These are phyloP conservation scores for Spinibarbus caldwelli DNA, from an alignment of 2,797 vertebrate genomes.

Conservation along the genomic window DNA sequence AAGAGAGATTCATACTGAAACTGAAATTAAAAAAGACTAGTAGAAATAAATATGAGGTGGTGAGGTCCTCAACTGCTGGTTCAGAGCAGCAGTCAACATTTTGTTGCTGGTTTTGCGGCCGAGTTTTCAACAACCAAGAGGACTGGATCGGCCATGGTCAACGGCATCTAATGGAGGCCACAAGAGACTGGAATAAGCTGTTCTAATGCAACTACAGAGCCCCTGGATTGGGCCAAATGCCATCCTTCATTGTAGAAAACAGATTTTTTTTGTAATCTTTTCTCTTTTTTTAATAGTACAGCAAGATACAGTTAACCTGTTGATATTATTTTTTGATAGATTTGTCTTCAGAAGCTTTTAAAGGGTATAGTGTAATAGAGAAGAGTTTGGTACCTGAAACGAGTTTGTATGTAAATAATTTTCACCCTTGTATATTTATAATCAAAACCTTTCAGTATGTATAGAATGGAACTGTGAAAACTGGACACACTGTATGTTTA, in stretches of 20 bases:
- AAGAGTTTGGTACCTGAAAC: constrained; percentile 60
- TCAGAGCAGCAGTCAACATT: constrained; percentile 80
- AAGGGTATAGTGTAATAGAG: constrained; percentile 60
- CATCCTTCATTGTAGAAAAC: constrained; percentile 57
- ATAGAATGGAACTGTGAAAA: constrained; percentile 79
- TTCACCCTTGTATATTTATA: constrained; percentile 67
- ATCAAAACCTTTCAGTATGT: constrained; percentile 64
- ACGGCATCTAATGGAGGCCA: constrained; percentile 97
- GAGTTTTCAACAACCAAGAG: constrained; percentile 95
- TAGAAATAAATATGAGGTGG: constrained; percentile 95
- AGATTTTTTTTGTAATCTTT: constrained; percentile 3
- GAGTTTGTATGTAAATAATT: constrained; percentile 73
- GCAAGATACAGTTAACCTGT: constrained; percentile 52
- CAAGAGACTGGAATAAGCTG: constrained; percentile 94
- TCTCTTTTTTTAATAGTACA: constrained; percentile 48
- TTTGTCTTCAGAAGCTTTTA: constrained; percentile 56
- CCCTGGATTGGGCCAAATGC: constrained; percentile 51
- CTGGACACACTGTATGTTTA: constrained; percentile 75
- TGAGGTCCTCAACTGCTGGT: constrained; percentile 81
- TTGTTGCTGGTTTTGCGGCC: constrained; percentile 98
- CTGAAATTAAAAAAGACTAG: constrained; percentile 94
- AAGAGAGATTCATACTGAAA: constrained; percentile 94
- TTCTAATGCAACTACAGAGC: constrained; percentile 69
- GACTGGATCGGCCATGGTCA: constrained; percentile 97
- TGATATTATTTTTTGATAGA: constrained; percentile 61